Conservation (phyloP, 2,797 vertebrate genomes). For the Lacerta agilis region DNA sequence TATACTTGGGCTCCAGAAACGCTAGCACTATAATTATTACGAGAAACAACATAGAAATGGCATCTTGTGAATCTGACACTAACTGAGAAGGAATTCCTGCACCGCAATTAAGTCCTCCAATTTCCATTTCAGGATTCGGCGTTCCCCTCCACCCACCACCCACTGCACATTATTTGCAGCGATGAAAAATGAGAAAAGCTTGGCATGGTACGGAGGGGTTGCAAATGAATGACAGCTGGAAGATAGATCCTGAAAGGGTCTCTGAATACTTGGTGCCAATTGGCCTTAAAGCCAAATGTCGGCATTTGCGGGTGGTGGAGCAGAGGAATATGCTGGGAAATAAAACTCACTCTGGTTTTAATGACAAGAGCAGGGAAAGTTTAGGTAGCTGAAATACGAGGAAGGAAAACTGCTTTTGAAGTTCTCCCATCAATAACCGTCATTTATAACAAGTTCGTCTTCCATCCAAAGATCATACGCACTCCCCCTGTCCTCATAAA, state of each 20-base stretch:
- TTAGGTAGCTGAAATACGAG: constrained; percentile 21
- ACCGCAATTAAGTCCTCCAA: not conserved
- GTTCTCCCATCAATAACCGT: constrained; percentile 1
- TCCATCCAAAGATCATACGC: not conserved
- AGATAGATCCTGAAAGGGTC: constrained; percentile 32
- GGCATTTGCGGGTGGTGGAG: not conserved
- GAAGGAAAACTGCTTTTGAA: constrained; percentile 43
- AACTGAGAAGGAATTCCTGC: constrained; percentile 15
- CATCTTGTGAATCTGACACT: not conserved
- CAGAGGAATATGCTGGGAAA: not conserved
- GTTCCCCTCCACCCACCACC: not conserved
- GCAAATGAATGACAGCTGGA: not conserved
- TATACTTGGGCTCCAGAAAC: not conserved
- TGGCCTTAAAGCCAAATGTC: constrained; percentile 10
- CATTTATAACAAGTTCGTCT: constrained; percentile 36
- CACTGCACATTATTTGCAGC: constrained; percentile 6
- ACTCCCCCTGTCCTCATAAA: constrained; percentile 11
- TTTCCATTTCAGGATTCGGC: constrained; percentile 15
- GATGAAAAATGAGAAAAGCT: not conserved
- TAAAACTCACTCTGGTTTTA: constrained; percentile 22
- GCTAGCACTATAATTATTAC: too few species aligned
- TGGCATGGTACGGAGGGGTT: constrained; percentile 10
- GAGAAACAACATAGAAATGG: constrained; percentile 24
- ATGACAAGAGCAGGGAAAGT: constrained; percentile 32
- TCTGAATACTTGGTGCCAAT: constrained; percentile 17